These are phyloP conservation scores for Remorina albescens DNA, from an alignment of 2,797 vertebrate genomes.

Conservation along the genomic window DNA sequence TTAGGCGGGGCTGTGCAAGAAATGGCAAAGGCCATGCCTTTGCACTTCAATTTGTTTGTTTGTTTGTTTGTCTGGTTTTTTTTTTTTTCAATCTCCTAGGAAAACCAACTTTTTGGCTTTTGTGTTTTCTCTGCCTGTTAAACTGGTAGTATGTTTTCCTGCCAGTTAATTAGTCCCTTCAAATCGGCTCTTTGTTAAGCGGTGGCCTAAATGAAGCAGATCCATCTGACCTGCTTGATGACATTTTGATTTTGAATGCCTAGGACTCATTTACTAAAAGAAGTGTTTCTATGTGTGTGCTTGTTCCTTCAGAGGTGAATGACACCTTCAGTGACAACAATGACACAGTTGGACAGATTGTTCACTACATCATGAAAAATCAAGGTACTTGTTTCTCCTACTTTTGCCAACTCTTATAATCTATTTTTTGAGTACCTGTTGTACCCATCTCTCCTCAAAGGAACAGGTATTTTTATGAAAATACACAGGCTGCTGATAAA, in stretches of 20 bases:
- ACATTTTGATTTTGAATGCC: neutral
- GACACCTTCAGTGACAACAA: constrained; percentile 90
- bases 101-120: too few relatives aligned
- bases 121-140: neutral
- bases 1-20: too few relatives aligned
- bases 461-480: neutral
- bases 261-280: neutral
- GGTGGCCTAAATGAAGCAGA: neutral
- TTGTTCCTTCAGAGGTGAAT: constrained; percentile 87
- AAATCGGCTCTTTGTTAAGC: neutral
- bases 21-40: too few relatives aligned
- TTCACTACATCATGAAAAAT: constrained; percentile 97
- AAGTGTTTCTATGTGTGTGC: neutral
- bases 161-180: neutral
- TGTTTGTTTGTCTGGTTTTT: too few relatives aligned
- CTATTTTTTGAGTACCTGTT: neutral
- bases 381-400: constrained; percentile 87
- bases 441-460: neutral
- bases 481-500: neutral
- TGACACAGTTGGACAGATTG: constrained; percentile 95
- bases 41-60: too few relatives aligned
- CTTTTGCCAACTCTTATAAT: neutral
- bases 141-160: neutral
- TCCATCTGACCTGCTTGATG: neutral
- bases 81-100: too few relatives aligned